Conservation (phyloP, 2,888 invertebrate species). For the Zhengitettix transpicula region DNA sequence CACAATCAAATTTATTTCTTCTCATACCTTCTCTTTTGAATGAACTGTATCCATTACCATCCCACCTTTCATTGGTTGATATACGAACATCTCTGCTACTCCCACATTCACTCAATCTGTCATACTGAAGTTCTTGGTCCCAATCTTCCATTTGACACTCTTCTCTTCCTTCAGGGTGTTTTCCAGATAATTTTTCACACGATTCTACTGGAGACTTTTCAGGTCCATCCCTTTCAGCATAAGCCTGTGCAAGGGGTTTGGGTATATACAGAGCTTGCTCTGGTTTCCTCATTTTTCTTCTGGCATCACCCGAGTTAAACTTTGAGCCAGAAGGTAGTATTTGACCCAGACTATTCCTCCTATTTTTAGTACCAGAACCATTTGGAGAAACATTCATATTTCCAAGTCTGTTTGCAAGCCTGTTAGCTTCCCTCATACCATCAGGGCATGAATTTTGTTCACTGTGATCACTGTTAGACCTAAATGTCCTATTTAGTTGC, state of each 20-base stretch:
- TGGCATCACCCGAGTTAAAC: constrained; percentile 7
- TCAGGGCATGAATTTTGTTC: constrained; percentile 1
- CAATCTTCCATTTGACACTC: constrained; percentile 9
- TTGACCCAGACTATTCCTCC: constrained; percentile 9
- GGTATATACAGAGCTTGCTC: constrained; percentile 37
- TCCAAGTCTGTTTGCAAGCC: constrained; percentile 20
- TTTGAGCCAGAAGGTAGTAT: constrained; percentile 3
- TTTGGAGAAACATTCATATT: constrained; percentile 17
- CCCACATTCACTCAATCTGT: not conserved
- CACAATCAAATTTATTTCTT: not conserved
- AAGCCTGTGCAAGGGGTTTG: constrained; percentile 28
- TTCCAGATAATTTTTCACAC: constrained; percentile 16
- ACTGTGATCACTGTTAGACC: constrained; percentile 1
- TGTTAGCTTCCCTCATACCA: constrained; percentile 15
- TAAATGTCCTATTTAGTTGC: constrained; percentile 4
- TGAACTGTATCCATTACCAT: not conserved
- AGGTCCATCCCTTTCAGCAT: constrained; percentile 23
- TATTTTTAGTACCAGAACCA: constrained; percentile 14
- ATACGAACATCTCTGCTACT: not conserved
- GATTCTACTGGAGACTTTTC: constrained; percentile 18
- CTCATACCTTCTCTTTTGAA: not conserved
- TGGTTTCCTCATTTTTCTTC: constrained; percentile 32
- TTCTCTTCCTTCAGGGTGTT: constrained; percentile 13
- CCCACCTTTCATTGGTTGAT: not conserved
- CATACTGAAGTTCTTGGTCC: constrained; percentile 5